phyloP scores from a whole-genome alignment of 53 echinoderm and acorn worm genomes.

The Crossaster papposus region DNA sequence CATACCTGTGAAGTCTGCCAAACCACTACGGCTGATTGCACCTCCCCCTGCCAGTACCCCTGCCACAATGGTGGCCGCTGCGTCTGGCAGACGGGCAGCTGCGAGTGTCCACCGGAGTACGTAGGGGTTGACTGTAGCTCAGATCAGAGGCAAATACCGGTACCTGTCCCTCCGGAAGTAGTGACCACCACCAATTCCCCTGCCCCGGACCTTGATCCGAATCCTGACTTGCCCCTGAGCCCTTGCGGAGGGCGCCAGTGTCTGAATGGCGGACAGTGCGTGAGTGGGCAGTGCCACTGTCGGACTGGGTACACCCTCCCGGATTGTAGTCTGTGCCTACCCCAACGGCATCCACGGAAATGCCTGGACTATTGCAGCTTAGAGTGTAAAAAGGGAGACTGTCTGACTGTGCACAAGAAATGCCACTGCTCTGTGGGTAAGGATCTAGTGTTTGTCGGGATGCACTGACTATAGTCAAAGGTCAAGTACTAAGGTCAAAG shows the following conservation, averaged over 20 bases:
- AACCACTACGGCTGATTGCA: constrained; percentile 5
- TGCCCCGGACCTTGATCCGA: background rate
- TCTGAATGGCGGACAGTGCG: constrained; percentile 44
- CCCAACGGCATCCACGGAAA: constrained; percentile 9
- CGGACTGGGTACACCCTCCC: background rate
- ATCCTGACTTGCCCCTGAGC: background rate
- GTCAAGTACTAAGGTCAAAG: too few species aligned
- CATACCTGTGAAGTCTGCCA: constrained; percentile 34
- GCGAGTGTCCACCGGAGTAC: constrained; percentile 19
- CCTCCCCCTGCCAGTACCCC: constrained; percentile 27
- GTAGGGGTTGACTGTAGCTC: constrained; percentile 31
- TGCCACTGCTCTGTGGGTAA: constrained; percentile 54
- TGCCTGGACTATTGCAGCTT: constrained; percentile 47
- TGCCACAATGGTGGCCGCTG: constrained; percentile 44
- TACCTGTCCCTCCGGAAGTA: background rate
- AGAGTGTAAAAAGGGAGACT: constrained; percentile 46
- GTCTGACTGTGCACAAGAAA: constrained; percentile 22
- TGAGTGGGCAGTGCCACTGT: constrained; percentile 19
- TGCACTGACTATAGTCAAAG: background rate
- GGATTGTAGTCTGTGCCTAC: constrained; percentile 56
- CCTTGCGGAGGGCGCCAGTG: constrained; percentile 20
- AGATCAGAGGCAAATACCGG: background rate
- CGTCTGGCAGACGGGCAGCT: constrained; percentile 18
- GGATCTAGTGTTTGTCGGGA: background rate
- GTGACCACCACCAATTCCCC: background rate